Percentiles rank a stretch among this genome's conserved stretches.
Evolutionary conservation across 2,113 vertebrate species (phyloP).

Genomic region (Pachyramphus minor): DNA sequence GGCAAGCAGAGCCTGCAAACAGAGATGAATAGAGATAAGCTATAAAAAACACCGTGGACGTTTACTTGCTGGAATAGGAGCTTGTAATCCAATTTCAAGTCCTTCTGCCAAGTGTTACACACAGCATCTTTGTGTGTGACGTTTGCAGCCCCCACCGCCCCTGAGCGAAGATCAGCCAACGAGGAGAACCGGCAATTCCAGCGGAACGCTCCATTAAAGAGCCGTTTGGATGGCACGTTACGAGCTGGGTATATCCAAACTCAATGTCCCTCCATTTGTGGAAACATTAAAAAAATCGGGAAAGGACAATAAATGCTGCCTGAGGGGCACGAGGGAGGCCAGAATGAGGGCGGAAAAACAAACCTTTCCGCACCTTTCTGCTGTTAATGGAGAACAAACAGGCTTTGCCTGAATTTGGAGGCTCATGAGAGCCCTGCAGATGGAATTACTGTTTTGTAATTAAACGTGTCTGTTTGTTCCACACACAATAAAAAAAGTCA

Average conservation of each 20-base stretch:
- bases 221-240: neutral
- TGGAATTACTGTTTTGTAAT: neutral
- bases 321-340: neutral
- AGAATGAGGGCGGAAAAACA: neutral
- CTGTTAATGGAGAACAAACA: neutral
- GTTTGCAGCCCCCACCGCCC: neutral
- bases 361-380: neutral
- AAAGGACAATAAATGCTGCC: neutral
- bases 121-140: conserved; percentile 38
- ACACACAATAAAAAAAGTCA: neutral
- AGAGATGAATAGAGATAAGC: conserved; percentile 79
- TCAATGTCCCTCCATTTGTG: neutral
- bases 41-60: conserved; percentile 70
- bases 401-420: neutral
- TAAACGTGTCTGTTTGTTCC: neutral
- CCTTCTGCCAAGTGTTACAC: conserved; percentile 64
- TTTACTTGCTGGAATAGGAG: conserved; percentile 65
- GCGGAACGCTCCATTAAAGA: neutral
- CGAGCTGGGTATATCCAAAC: neutral
- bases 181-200: neutral
- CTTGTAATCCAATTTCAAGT: conserved; percentile 53
- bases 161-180: neutral
- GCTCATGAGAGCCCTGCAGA: neutral
- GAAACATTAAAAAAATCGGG: neutral
- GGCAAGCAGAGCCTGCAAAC: conserved; percentile 74